A percentile compares a stretch with the other conserved stretches of the same genome.
Conservation (phyloP, 2,888 invertebrate genomes). For the Cantharis flavilabris region DNA sequence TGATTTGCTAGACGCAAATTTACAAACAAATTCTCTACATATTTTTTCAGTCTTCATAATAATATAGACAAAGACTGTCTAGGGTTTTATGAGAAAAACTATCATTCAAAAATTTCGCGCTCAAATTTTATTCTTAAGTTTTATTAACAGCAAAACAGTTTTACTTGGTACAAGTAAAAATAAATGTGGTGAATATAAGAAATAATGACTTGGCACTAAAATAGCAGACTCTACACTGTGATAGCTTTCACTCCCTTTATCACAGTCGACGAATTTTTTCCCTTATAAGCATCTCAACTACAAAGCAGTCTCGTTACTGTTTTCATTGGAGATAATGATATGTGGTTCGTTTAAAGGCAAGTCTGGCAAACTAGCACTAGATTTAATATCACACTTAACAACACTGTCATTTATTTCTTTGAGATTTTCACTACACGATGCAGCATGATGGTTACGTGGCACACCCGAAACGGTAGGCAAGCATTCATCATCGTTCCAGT, state of each 20-base stretch:
- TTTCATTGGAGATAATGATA: slow-evolving; percentile 29
- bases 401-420: slow-evolving; percentile 5
- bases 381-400: slow-evolving; percentile 42
- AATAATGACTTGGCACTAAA: slow-evolving; percentile 43
- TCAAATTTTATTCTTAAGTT: background rate
- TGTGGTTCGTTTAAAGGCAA: slow-evolving; percentile 30
- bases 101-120: slow-evolving; percentile 6
- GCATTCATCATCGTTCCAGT: slow-evolving; percentile 33
- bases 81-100: slow-evolving; percentile 1
- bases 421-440: slow-evolving; percentile 10
- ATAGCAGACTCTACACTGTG: slow-evolving; percentile 47
- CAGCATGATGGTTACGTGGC: background rate
- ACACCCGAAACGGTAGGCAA: slow-evolving; percentile 4
- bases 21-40: slow-evolving; percentile 20
- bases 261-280: slow-evolving; percentile 36
- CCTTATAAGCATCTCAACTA: slow-evolving; percentile 32
- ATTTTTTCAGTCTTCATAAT: slow-evolving; percentile 23
- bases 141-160: background rate
- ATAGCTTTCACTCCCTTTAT: slow-evolving; percentile 44
- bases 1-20: slow-evolving; percentile 26
- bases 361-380: slow-evolving; percentile 58
- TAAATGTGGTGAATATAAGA: background rate
- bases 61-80: slow-evolving; percentile 25
- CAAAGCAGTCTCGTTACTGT: slow-evolving; percentile 53
- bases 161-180: background rate